Evolutionary conservation across 2,113 vertebrate species (phyloP), one percentile per base, ranked within the genome.

Genomic region (Otocyon megalotis): DNA sequence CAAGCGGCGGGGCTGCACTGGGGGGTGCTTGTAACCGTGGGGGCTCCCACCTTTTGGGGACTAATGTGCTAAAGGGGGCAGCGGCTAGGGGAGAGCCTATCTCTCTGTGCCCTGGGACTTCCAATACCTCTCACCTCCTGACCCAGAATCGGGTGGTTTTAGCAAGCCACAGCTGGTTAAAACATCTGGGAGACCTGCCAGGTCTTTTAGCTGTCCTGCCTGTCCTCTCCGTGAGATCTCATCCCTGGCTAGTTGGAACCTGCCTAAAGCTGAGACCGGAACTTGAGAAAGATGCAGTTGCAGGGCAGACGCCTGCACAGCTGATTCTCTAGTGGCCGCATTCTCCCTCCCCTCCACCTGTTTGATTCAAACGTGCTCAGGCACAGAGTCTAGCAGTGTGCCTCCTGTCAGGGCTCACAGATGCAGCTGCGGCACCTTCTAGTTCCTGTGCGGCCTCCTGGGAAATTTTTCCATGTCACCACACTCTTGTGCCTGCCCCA

Each of bases 381-480:
- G 81, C 6, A 92, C 92, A 86, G 72, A 94, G 71, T 87, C 97
- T 88, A 98, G 77, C 43, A 87, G 56, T 30, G 11, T 43, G 53
- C 77, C 97, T 60, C 97, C 53, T 95, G 14, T 79, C 80, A 95
- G 85, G 86, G 77, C 79, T 97, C 88, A 72, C 67, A 94, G 84
- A 95, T 56, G 96, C 30, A 92, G 71, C 50, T 65, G 83, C 5
- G 3, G 4, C 65, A 95, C 24, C 87, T 97, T 97, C 83, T 50
- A 90, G 87, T 98, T 98, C 81, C 43, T 83, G 89, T 74, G 58
- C 3, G 65, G 35, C 65, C 77, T 97, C 93, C 82, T 77, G 95
- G 72, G 84, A 98, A 97, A 98, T 94, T 71, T 83, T 92, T 96
- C 50, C 72, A 89, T 63, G 86, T 43, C 2, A 65, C 43, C 14